phyloP scores from a whole-genome alignment of 2,113 vertebrate species.

The Planiliza haematocheilus region DNA sequence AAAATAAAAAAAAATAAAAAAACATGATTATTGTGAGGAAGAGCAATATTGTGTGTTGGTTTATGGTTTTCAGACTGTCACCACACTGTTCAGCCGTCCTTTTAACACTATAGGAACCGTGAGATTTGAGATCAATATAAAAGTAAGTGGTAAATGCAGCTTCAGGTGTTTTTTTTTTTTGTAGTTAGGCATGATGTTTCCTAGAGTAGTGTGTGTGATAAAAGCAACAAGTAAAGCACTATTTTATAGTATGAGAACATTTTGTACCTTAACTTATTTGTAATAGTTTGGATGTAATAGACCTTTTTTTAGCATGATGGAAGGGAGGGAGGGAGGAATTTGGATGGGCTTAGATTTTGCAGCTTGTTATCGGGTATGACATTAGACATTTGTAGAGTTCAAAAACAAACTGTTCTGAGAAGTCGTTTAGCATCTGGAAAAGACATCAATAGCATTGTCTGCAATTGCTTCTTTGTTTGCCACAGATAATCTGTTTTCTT shows the following conservation, averaged over 20 bases:
- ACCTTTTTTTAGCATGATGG: conserved; percentile 46
- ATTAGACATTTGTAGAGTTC: conserved; percentile 21
- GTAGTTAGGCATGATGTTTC: conserved; percentile 65
- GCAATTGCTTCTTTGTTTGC: not conserved
- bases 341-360: conserved; percentile 6
- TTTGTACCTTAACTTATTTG: conserved; percentile 47
- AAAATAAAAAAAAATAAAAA: too few species aligned
- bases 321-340: not conserved
- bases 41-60: not conserved
- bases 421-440: not conserved
- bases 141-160: not conserved
- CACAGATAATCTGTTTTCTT: not conserved
- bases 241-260: conserved; percentile 41
- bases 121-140: not conserved
- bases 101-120: not conserved
- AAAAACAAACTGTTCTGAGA: not conserved
- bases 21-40: not conserved
- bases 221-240: conserved; percentile 3
- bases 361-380: conserved; percentile 25
- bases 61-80: conserved; percentile 14
- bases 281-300: conserved; percentile 43
- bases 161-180: conserved; percentile 32
- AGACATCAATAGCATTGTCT: too few species aligned
- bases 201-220: conserved; percentile 38
- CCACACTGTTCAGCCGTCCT: not conserved